These are phyloP conservation scores for Prolemur simus DNA, from an alignment of 2,113 vertebrate species.

Conservation along the genomic window DNA sequence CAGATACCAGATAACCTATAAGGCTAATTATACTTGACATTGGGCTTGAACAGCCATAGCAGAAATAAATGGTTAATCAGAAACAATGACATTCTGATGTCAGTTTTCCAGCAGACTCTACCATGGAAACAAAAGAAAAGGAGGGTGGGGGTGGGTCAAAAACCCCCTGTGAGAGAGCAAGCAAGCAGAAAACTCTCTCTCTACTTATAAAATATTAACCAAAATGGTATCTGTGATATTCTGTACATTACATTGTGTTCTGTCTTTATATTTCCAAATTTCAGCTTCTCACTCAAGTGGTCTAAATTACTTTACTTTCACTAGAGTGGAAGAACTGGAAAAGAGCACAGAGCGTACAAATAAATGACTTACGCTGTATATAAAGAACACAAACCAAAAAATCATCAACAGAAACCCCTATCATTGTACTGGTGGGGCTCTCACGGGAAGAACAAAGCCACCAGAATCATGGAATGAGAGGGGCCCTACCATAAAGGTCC, in stretches of 20 bases:
- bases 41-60: background rate
- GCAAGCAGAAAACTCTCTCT: background rate
- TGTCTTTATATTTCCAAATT: conserved; percentile 32
- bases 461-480: background rate
- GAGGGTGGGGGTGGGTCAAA: background rate
- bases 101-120: conserved; percentile 34
- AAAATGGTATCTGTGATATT: background rate
- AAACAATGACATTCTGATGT: conserved; percentile 8
- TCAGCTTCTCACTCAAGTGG: background rate
- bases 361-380: background rate
- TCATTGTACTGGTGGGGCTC: background rate
- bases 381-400: conserved; percentile 4
- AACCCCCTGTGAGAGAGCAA: background rate
- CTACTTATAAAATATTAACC: conserved; percentile 24
- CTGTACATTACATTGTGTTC: background rate
- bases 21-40: conserved; percentile 18
- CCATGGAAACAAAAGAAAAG: background rate
- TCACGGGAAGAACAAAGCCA: conserved; percentile 2
- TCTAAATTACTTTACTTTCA: conserved; percentile 13
- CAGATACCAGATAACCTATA: background rate
- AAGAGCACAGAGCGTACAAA: background rate
- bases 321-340: background rate
- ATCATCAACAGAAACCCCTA: background rate
- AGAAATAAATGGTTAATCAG: conserved; percentile 48
- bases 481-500: background rate